These are phyloP conservation scores for Elgonia sp. DNA, from an alignment of 2,888 invertebrate genomes.

Conservation along the genomic window DNA sequence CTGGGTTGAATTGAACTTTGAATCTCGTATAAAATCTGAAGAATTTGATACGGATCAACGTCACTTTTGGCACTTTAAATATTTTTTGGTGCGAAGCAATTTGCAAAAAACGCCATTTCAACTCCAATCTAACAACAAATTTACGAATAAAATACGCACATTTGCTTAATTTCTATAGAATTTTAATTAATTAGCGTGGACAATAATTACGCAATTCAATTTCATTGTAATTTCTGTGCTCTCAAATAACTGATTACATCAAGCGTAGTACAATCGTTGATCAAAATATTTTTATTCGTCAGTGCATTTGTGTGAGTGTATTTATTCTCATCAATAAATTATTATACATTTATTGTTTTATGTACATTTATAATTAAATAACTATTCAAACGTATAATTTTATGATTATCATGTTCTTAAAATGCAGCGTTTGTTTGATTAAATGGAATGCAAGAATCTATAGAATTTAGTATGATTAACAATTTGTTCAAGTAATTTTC, in stretches of 20 bases:
- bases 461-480: too few species aligned
- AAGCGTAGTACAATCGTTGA: background rate
- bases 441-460: too few species aligned
- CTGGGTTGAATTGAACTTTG: slow-evolving; percentile 59
- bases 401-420: too few species aligned
- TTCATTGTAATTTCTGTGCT: slow-evolving; percentile 17
- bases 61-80: slow-evolving; percentile 46
- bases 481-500: too few species aligned
- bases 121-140: background rate
- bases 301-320: background rate
- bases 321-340: too few species aligned
- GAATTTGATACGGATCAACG: slow-evolving; percentile 53
- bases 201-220: slow-evolving; percentile 23
- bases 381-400: background rate
- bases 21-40: slow-evolving; percentile 63
- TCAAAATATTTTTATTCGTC: background rate
- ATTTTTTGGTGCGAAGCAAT: slow-evolving; percentile 25
- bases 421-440: too few species aligned
- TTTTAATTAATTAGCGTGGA: slow-evolving; percentile 17
- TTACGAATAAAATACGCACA: background rate
- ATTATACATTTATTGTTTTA: background rate
- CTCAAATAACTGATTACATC: slow-evolving; percentile 18
- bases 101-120: slow-evolving; percentile 9
- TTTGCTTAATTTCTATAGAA: background rate
- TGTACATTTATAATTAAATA: background rate